Conservation (phyloP, 2,888 invertebrate genomes). For the Orthonevra nobilis region DNA sequence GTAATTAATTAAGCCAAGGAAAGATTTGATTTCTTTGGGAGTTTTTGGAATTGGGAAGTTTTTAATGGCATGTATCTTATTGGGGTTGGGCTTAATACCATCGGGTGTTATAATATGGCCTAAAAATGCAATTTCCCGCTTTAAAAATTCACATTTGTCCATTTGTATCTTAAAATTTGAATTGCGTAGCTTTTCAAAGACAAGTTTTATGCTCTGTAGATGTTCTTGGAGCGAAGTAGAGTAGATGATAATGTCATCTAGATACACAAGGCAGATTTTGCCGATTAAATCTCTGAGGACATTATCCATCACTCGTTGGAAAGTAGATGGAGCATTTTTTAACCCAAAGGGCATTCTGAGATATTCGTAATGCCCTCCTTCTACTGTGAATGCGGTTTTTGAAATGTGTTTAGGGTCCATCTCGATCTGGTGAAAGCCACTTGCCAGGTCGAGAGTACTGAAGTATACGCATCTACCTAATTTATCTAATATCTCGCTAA, state of each 20-base stretch:
- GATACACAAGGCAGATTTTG: slow-evolving; percentile 9
- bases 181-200: slow-evolving; percentile 71
- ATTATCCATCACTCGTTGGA: slow-evolving; percentile 23
- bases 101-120: slow-evolving; percentile 15
- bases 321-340: slow-evolving; percentile 16
- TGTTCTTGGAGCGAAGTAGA: slow-evolving; percentile 21
- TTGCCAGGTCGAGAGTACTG: slow-evolving; percentile 42
- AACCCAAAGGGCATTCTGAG: too few species aligned
- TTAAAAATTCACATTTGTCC: slow-evolving; percentile 11
- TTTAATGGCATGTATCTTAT: slow-evolving; percentile 1
- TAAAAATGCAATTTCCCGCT: slow-evolving; percentile 8
- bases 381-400: slow-evolving; percentile 56
- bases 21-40: slow-evolving; percentile 1
- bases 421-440: slow-evolving; percentile 59
- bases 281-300: slow-evolving; percentile 1
- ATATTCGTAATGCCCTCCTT: too few species aligned
- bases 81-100: slow-evolving; percentile 6
- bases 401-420: slow-evolving; percentile 26
- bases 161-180: slow-evolving; percentile 72
- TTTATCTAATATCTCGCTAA: slow-evolving; percentile 50
- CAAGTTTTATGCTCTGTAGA: slow-evolving; percentile 21
- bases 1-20: too few species aligned
- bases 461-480: slow-evolving; percentile 44
- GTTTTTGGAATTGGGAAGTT: slow-evolving; percentile 6
- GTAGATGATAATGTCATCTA: slow-evolving; percentile 18